These are phyloP conservation scores for Lycaon pictus DNA, from an alignment of 2,113 vertebrate genomes.

Conservation along the genomic window DNA sequence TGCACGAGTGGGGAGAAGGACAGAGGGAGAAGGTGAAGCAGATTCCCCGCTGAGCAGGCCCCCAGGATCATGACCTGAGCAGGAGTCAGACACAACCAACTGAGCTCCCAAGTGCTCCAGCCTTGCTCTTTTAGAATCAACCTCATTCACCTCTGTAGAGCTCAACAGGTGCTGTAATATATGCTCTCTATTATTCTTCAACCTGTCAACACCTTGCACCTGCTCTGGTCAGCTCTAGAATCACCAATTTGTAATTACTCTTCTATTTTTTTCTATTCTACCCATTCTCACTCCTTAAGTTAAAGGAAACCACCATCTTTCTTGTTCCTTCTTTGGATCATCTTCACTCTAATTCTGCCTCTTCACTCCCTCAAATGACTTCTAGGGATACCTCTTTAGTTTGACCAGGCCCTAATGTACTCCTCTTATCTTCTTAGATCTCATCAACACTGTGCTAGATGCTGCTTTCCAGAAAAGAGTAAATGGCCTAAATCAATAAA, in stretches of 20 bases:
- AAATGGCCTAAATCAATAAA: not conserved
- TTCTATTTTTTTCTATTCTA: not conserved
- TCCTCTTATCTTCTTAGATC: not conserved
- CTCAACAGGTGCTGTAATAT: not conserved
- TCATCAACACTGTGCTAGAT: not conserved
- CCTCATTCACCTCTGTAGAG: not conserved
- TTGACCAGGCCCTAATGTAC: not conserved
- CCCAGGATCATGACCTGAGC: too few species aligned
- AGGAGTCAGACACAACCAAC: too few species aligned
- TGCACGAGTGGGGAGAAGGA: too few species aligned
- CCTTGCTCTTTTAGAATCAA: not conserved
- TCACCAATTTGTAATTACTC: not conserved
- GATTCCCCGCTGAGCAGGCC: too few species aligned
- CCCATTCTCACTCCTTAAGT: not conserved
- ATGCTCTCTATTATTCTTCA: not conserved
- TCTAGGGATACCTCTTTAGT: not conserved
- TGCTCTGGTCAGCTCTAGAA: not conserved
- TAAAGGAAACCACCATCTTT: not conserved
- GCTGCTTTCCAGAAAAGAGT: conserved; percentile 27
- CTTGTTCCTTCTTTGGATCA: not conserved
- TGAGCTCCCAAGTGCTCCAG: too few species aligned
- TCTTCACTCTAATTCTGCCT: not conserved
- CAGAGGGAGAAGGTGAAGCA: too few species aligned
- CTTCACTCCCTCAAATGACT: not conserved
- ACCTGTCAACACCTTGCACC: not conserved